These are phyloP conservation scores for Plumapathes pennacea DNA, from an alignment of 92 coral and sea anemone genomes.

Conservation along the genomic window DNA sequence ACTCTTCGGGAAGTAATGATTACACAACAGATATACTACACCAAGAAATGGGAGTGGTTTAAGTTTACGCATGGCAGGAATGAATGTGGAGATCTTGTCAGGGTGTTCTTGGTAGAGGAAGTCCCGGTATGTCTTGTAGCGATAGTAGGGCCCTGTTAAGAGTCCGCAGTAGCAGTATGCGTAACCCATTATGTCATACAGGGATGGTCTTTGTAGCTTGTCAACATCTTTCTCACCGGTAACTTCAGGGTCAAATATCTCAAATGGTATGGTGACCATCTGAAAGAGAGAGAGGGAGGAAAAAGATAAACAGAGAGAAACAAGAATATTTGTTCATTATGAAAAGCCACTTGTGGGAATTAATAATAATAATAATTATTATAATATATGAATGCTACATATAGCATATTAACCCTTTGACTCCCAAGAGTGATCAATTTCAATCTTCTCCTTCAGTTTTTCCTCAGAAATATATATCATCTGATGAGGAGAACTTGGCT, in stretches of 20 bases:
- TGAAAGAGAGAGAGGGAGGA: conserved; percentile 21
- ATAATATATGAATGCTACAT: no score
- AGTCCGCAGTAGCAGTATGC: conserved; percentile 89
- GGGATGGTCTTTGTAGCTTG: conserved; percentile 40
- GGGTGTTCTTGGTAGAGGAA: conserved; percentile 77
- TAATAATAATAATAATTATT: no score
- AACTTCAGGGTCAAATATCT: conserved; percentile 70
- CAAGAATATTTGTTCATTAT: no score
- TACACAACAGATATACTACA: conserved; percentile 57
- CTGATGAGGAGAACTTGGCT: no score
- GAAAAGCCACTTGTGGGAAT: no score
- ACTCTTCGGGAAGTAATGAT: conserved; percentile 66
- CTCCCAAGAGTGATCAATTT: no score
- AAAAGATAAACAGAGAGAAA: no score
- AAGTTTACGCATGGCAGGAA: conserved; percentile 65
- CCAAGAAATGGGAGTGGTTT: conserved; percentile 55
- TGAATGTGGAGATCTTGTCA: conserved; percentile 67
- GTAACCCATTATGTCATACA: conserved; percentile 79
- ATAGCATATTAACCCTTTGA: no score
- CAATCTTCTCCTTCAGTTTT: no score
- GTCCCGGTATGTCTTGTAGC: conserved; percentile 88
- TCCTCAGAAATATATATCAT: no score
- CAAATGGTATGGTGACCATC: conserved; percentile 95
- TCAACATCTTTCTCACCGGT: conserved; percentile 36
- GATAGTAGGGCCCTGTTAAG: conserved; percentile 90